Conservation (phyloP, 2,888 invertebrate genomes). For the Oxytorus armatus region DNA sequence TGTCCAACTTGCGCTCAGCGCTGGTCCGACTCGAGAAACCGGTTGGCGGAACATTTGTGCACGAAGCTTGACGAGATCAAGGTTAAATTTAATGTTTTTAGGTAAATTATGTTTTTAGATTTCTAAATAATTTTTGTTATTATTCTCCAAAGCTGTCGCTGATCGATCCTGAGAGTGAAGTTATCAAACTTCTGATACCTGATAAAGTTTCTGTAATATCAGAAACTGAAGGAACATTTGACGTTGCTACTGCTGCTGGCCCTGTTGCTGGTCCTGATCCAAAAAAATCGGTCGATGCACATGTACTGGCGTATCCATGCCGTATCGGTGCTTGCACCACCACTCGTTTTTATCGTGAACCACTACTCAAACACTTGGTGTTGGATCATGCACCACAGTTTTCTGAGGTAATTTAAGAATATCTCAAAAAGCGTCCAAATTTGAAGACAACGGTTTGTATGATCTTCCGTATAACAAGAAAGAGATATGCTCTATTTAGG, state of each 20-base stretch:
- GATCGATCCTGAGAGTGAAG: conserved; percentile 53
- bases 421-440: neutral
- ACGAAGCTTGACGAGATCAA: conserved; percentile 83
- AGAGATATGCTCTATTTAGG: no score
- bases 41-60: conserved; percentile 86
- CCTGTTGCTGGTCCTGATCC: neutral
- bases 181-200: conserved; percentile 46
- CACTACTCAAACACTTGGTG: conserved; percentile 86
- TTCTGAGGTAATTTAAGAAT: conserved; percentile 83
- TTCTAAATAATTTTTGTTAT: no score
- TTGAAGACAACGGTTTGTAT: no score
- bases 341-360: conserved; percentile 83
- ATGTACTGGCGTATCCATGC: conserved; percentile 84
- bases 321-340: conserved; percentile 84
- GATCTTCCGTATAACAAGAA: neutral
- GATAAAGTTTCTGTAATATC: conserved; percentile 29
- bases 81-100: conserved; percentile 65
- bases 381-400: conserved; percentile 85
- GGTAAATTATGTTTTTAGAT: neutral
- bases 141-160: conserved; percentile 60
- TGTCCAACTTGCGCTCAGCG: conserved; percentile 86
- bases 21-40: conserved; percentile 86
- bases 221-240: conserved; percentile 43
- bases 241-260: conserved; percentile 68
- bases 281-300: conserved; percentile 71